Conservation (phyloP, 1,140 invertebrate species). For the Eurosta solidaginis region DNA sequence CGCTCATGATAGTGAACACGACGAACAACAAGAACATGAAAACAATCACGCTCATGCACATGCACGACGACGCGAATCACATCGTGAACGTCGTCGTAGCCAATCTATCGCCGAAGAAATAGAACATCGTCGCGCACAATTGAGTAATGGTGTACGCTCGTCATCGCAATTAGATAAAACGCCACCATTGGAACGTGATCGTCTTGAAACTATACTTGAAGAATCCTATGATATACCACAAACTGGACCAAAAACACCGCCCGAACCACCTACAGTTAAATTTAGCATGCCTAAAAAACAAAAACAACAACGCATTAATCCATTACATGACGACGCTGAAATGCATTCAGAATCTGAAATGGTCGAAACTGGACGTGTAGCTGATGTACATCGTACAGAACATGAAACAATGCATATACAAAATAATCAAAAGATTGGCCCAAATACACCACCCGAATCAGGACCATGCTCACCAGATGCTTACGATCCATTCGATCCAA, state of each 20-base stretch:
- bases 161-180: conserved; percentile 48
- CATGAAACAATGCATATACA: conserved; percentile 33
- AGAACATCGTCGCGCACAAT: conserved; percentile 28
- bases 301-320: conserved; percentile 69
- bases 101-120: conserved; percentile 26
- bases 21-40: neutral
- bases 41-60: too few species aligned
- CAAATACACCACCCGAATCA: conserved; percentile 59
- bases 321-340: conserved; percentile 62
- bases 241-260: conserved; percentile 73
- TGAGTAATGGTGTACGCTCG: conserved; percentile 36
- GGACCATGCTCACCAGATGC: conserved; percentile 65
- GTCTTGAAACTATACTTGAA: conserved; percentile 51
- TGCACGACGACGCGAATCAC: conserved; percentile 30
- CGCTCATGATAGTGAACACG: conserved; percentile 12
- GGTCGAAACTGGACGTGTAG: conserved; percentile 35
- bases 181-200: conserved; percentile 40
- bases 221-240: conserved; percentile 48
- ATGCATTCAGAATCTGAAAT: conserved; percentile 49
- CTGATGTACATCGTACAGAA: conserved; percentile 29
- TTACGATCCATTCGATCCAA: conserved; percentile 87
- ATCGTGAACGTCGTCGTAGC: conserved; percentile 29
- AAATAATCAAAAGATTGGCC: conserved; percentile 54
- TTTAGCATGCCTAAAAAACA: conserved; percentile 69
- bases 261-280: conserved; percentile 71